phyloP scores from a whole-genome alignment of 2,888 invertebrate species.

The Tricholauxania praeusta region DNA sequence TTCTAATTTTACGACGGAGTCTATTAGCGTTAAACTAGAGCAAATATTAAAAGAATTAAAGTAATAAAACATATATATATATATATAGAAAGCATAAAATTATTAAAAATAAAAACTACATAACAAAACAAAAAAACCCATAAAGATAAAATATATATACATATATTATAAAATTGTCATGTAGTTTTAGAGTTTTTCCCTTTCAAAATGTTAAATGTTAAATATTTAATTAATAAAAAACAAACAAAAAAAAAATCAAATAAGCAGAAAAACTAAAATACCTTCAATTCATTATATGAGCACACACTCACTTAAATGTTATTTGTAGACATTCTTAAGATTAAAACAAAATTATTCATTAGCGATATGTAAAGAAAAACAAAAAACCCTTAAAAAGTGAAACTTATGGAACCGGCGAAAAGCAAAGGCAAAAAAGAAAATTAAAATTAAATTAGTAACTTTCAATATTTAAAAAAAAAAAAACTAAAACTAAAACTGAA shows the following conservation, averaged over 20 bases:
- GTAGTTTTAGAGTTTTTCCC: constrained; percentile 30
- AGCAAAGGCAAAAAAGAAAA: background rate
- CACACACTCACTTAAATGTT: constrained; percentile 28
- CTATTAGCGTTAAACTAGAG: constrained; percentile 61
- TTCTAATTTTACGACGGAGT: constrained; percentile 57
- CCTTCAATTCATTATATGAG: constrained; percentile 24
- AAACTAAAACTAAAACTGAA: background rate
- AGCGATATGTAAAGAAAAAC: background rate
- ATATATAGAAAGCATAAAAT: background rate
- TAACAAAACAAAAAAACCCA: constrained; percentile 32
- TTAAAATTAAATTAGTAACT: background rate
- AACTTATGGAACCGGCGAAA: background rate
- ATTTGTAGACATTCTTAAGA: constrained; percentile 26
- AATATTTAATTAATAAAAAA: constrained; percentile 4
- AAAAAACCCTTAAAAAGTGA: background rate
- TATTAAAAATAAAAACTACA: constrained; percentile 37
- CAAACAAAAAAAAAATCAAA: constrained; percentile 15
- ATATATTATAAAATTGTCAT: constrained; percentile 45
- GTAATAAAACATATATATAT: constrained; percentile 27
- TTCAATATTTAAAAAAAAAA: background rate
- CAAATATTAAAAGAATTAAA: constrained; percentile 39
- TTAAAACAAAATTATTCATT: background rate
- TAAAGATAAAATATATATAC: constrained; percentile 25
- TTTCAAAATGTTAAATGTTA: constrained; percentile 31
- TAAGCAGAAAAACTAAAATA: constrained; percentile 20